Evolutionary conservation across 1,140 invertebrate species (phyloP), one percentile per base, ranked within the genome.

Genomic region (Drosophila arizonae): DNA sequence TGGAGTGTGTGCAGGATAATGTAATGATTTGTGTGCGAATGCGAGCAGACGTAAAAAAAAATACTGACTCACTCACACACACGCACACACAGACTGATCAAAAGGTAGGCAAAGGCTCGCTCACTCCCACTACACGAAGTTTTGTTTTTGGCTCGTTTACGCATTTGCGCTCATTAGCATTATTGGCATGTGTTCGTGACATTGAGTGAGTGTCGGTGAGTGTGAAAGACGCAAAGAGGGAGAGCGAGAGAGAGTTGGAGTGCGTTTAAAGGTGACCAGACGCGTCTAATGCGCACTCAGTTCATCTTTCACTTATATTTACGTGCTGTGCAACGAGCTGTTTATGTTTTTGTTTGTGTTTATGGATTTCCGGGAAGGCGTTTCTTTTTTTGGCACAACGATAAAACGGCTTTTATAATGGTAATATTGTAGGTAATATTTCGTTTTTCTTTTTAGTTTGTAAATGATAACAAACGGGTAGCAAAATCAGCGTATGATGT

Each of bases 81-180:
- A 41, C 33, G 10, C 8, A 6, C 28, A 6, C 33, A 33, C 8
- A 39, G 36, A 10, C 36, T 36, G 36, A 39, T 39, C 36, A 4
- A 4, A 13, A 10, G n/a, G 30, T 51, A 17, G n/a, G 50, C 15
- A 55, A 45, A 15, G 46, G 52, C 60, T 63, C 30, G 15, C 13
- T 33, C 17, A 56, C 50, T 39, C 50, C 54, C 60, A 55, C 56
- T 54, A 61, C 26, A 9, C 46, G 48, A 63, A 55, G 30, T 51
- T 39, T 61, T 52, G 76, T 63, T 57, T 46, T 60, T 55, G 76
- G 64, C 75, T 86, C 82, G 79, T 86, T 86, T 86, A 86, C 75
- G 84, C 79, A 86, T 86, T 77, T 55, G 66, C 67, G 66, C 76
- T 85, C 77, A 85, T 85, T 85, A 78, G 78, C 78, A 86, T 85